A percentile compares a stretch with the other conserved stretches of the same genome.
Conservation (phyloP, 2,113 vertebrate genomes). For the Chionomys nivalis region DNA sequence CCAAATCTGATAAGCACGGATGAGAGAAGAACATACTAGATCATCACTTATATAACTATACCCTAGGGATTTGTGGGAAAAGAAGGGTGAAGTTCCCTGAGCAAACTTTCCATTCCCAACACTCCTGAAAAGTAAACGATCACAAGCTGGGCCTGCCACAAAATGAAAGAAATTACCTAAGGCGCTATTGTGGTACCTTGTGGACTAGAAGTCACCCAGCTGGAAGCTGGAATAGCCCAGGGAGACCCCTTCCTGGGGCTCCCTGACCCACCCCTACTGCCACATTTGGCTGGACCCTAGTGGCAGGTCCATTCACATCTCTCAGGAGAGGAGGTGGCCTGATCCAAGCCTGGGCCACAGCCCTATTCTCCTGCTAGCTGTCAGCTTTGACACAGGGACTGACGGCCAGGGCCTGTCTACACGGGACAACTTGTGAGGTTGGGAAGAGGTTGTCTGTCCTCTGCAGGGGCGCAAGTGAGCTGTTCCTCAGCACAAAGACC, state of each 20-base stretch:
- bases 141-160: neutral
- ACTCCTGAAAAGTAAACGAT: neutral
- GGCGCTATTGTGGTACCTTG: neutral
- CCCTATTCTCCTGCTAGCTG: neutral
- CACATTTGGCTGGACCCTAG: neutral
- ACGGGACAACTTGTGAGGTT: neutral
- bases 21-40: neutral
- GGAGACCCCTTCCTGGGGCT: neutral
- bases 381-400: neutral
- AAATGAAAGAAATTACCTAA: neutral
- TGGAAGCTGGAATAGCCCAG: neutral
- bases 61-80: neutral
- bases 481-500: conserved; percentile 22
- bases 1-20: neutral
- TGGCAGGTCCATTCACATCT: neutral
- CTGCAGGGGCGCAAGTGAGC: neutral
- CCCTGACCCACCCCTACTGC: neutral
- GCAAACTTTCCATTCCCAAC: conserved; percentile 12
- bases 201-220: neutral
- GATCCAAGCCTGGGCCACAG: neutral
- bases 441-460: neutral
- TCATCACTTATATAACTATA: conserved; percentile 31
- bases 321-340: neutral
- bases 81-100: neutral
- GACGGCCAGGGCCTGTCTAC: neutral